These are phyloP conservation scores for Caerostris darwini DNA, from an alignment of 1,140 invertebrate genomes.

Conservation along the genomic window DNA sequence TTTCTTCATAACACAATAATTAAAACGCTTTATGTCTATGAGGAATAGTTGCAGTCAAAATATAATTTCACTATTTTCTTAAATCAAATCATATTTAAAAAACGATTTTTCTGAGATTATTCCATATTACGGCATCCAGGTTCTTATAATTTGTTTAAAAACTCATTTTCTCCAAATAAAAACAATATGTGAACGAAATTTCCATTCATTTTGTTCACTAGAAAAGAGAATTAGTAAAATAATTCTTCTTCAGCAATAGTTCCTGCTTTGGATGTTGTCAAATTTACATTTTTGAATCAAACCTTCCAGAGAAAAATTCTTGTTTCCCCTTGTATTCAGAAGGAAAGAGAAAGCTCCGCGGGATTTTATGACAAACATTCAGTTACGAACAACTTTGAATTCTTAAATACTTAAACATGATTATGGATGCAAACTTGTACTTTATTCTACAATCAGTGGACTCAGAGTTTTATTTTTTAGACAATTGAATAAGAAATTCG, in stretches of 20 bases:
- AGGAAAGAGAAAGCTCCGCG: not conserved
- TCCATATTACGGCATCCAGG: too few relatives aligned
- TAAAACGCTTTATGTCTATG: too few relatives aligned
- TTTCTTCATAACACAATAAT: too few relatives aligned
- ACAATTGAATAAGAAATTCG: not conserved
- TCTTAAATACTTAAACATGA: slow-evolving; percentile 50
- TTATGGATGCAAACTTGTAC: not conserved
- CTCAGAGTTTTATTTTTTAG: not conserved
- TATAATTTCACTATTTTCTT: not conserved
- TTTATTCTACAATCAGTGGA: slow-evolving; percentile 15
- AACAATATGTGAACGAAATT: not conserved
- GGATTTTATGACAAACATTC: not conserved
- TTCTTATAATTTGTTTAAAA: not conserved
- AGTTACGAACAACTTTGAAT: slow-evolving; percentile 8
- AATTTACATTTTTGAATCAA: not conserved
- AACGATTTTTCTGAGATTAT: too few relatives aligned
- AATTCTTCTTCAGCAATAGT: not conserved
- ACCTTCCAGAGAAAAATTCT: not conserved
- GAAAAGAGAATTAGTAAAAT: not conserved
- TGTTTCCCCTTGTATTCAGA: not conserved
- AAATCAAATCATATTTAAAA: not conserved
- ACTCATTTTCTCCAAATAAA: not conserved
- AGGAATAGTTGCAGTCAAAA: too few relatives aligned
- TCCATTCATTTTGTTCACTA: not conserved
- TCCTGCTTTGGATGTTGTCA: not conserved